phyloP scores from a whole-genome alignment of 2,113 vertebrate species.

The Mobula hypostoma region DNA sequence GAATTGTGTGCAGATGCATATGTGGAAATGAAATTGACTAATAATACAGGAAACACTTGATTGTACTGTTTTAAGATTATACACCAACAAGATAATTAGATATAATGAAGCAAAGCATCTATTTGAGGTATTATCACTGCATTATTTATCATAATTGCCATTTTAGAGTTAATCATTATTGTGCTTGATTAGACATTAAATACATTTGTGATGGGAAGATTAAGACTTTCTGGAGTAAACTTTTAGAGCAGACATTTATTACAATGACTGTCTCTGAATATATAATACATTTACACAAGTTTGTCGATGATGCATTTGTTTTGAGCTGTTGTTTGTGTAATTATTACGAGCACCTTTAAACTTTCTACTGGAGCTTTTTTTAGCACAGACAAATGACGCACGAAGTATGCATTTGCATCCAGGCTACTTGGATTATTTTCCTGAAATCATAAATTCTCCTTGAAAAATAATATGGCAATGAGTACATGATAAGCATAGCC shows the following conservation, averaged over 20 bases:
- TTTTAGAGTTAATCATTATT: slow-evolving; percentile 33
- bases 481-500: not conserved
- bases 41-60: slow-evolving; percentile 35
- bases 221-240: slow-evolving; percentile 15
- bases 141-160: slow-evolving; percentile 35
- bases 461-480: not conserved
- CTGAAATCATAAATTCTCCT: not conserved
- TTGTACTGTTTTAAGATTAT: slow-evolving; percentile 34
- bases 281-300: not conserved
- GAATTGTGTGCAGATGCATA: not conserved
- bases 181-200: slow-evolving; percentile 16
- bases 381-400: not conserved
- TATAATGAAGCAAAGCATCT: slow-evolving; percentile 22
- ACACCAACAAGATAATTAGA: slow-evolving; percentile 23
- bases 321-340: not conserved
- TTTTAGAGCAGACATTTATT: not conserved
- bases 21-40: slow-evolving; percentile 8
- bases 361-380: not conserved
- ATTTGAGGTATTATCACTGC: slow-evolving; percentile 11
- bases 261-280: not conserved
- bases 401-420: not conserved
- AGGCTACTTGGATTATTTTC: not conserved
- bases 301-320: not conserved
- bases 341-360: not conserved
- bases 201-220: slow-evolving; percentile 22